These are phyloP conservation scores for Machimus atricapillus DNA, from an alignment of 2,888 invertebrate species.

Conservation along the genomic window DNA sequence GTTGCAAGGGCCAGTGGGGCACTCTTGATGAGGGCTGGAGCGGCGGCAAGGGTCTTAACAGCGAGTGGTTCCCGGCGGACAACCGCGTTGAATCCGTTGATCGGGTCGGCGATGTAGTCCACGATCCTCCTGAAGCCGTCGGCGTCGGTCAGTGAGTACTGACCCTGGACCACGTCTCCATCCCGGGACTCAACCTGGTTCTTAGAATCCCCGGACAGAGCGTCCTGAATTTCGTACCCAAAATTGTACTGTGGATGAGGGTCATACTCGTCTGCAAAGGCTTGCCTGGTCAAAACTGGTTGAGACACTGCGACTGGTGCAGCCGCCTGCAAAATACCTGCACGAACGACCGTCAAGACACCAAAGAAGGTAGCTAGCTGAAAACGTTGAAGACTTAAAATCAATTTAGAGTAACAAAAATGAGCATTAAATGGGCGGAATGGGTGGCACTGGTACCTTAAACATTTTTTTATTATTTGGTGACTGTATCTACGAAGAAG, in stretches of 20 bases:
- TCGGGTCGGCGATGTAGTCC: slow-evolving; percentile 58
- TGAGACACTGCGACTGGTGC: slow-evolving; percentile 45
- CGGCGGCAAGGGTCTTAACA: slow-evolving; percentile 46
- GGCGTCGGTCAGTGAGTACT: slow-evolving; percentile 59
- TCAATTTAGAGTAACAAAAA: background rate
- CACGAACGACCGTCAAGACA: background rate
- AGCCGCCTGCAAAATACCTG: slow-evolving; percentile 48
- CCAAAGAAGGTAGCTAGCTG: slow-evolving; percentile 29
- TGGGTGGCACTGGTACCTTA: background rate
- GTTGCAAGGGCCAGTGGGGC: background rate
- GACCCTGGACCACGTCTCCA: slow-evolving; percentile 60
- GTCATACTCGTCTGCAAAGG: slow-evolving; percentile 54
- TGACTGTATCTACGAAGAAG: background rate
- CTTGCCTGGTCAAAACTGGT: slow-evolving; percentile 52
- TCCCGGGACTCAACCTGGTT: slow-evolving; percentile 59
- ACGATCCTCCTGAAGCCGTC: slow-evolving; percentile 60
- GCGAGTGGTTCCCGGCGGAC: slow-evolving; percentile 53
- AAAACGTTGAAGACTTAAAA: background rate
- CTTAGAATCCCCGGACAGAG: slow-evolving; percentile 59
- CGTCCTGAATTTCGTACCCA: slow-evolving; percentile 58
- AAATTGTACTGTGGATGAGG: slow-evolving; percentile 59
- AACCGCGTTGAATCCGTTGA: slow-evolving; percentile 60
- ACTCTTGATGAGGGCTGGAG: slow-evolving; percentile 43
- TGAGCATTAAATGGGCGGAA: background rate
- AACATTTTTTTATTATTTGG: background rate